Conservation (phyloP, 2,797 vertebrate species). For the Epinephelus malabaricus region DNA sequence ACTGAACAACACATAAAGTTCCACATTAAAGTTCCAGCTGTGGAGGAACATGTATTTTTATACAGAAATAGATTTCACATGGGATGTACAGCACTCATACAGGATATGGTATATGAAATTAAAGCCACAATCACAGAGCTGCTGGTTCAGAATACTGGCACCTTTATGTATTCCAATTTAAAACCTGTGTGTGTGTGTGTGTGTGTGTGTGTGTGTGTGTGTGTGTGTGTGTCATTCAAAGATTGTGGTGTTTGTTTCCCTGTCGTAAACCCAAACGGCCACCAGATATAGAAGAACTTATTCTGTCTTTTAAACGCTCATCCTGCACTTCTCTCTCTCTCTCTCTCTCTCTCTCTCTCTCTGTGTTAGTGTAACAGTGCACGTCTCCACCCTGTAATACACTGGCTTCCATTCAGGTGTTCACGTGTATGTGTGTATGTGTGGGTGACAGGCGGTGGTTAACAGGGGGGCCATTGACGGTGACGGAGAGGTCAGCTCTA, state of each 20-base stretch:
- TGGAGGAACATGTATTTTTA: not conserved
- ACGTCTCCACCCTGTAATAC: constrained; percentile 50
- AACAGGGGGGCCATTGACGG: constrained; percentile 55
- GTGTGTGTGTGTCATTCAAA: not conserved
- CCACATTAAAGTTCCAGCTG: not conserved
- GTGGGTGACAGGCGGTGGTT: constrained; percentile 36
- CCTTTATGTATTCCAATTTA: not conserved
- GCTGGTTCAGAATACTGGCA: not conserved
- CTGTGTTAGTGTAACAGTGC: constrained; percentile 26
- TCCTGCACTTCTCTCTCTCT: constrained; percentile 6
- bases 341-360: not conserved
- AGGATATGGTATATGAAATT: not conserved
- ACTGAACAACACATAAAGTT: not conserved
- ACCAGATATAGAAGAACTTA: constrained; percentile 13
- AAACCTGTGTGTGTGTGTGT: too few species aligned
- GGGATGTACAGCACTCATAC: not conserved
- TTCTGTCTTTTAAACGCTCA: constrained; percentile 14
- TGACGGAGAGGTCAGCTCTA: constrained; percentile 59
- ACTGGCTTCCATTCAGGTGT: constrained; percentile 66
- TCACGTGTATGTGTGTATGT: constrained; percentile 11
- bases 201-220: not conserved
- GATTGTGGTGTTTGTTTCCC: not conserved
- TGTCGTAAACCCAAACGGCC: constrained; percentile 2
- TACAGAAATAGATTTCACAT: constrained; percentile 8
- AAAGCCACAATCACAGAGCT: constrained; percentile 2